Base-by-base conservation (phyloP, 2,888 invertebrate species). In the Brachyopa scutellaris region DNA sequence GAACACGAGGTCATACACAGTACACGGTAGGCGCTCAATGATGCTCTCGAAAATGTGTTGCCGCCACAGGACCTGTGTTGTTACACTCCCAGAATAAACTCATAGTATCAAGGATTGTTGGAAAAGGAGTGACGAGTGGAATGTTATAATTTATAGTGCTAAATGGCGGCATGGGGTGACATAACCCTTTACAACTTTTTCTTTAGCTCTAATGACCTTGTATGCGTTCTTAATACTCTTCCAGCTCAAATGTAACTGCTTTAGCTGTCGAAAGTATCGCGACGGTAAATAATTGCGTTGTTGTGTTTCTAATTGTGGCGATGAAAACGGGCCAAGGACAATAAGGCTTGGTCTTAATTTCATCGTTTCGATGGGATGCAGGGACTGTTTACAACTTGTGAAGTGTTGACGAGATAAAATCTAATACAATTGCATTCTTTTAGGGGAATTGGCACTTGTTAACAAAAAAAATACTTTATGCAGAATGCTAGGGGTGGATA, bases 1-100 rank as follows among this genome's bases (percentile, higher is more conserved):
- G 31, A 33, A n/a, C 19, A 9, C 49, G 70, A 70, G 77, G 77
- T 77, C 77, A 64, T 49, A 42, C 51, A n/a, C n/a, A n/a, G n/a
- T n/a, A n/a, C n/a, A n/a, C n/a, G 15, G 72, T 45, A 40, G 59
- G 23, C 42, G 26, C 45, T 57, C 57, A 57, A 47, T 13, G 53
- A 6, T 45, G 23, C 26, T 23, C 42, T 40, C 23, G 59, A 49
- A 51, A 59, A 49, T 61, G 31, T 51, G 61, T 51, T n/a, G n/a
- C n/a, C 70, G 70, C 70, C 61, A 61, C 51, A 42, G 53, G 57
- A 72, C 15, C 21, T 61, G 51, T 31, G 9, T 55, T 51, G 49
- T n/a, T n/a, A n/a, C 49, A 29, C 38, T 29, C 4, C 40, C 62
- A 21, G 2, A 62, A 23, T 31, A 61, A 36, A 15, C 4, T 9